phyloP scores from a whole-genome alignment of 2,113 vertebrate species.

The Dasypus novemcinctus region DNA sequence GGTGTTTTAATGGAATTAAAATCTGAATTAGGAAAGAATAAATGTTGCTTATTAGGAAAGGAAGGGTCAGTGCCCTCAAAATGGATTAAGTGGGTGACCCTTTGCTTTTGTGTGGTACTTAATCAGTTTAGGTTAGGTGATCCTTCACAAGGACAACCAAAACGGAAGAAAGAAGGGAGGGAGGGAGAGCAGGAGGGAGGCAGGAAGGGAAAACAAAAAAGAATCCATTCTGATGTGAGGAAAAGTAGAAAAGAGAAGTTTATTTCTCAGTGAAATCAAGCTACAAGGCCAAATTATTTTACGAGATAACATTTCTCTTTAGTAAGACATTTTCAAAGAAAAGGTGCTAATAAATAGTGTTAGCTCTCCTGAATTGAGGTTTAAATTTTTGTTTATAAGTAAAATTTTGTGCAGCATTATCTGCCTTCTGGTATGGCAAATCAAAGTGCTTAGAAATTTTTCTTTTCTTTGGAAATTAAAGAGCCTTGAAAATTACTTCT shows the following conservation, averaged over 20 bases:
- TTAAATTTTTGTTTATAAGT: background rate
- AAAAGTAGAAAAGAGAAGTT: background rate
- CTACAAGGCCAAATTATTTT: constrained; percentile 17
- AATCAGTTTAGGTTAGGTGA: background rate
- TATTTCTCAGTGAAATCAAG: constrained; percentile 38
- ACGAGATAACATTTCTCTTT: background rate
- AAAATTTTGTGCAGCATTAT: background rate
- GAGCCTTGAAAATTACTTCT: background rate
- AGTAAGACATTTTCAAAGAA: background rate
- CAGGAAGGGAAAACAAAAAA: background rate
- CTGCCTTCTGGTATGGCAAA: background rate
- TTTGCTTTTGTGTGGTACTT: background rate
- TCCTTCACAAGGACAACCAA: background rate
- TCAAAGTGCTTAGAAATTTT: background rate
- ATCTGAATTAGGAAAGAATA: constrained; percentile 39
- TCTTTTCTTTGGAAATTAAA: background rate
- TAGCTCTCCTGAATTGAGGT: background rate
- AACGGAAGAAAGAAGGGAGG: background rate
- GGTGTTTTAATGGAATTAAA: background rate
- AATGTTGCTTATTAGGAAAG: background rate
- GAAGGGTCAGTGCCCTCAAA: background rate
- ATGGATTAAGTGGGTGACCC: background rate
- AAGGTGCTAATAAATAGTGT: background rate
- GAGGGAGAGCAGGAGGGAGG: background rate
- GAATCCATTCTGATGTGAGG: background rate